Conservation (phyloP, 2,797 vertebrate species). For the Champsocephalus esox region DNA sequence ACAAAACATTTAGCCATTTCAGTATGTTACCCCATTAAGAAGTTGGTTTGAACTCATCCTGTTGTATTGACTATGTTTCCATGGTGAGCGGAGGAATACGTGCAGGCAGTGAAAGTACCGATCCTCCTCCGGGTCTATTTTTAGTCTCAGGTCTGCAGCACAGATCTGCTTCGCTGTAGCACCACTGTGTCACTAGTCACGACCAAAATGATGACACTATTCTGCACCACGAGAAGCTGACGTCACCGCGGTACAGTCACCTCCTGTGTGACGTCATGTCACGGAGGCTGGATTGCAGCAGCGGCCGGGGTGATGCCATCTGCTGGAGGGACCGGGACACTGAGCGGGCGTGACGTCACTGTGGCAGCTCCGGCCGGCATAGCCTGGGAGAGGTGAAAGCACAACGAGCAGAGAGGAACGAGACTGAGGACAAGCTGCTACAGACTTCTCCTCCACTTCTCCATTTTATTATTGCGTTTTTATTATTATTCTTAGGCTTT, state of each 20-base stretch:
- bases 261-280: slow-evolving; percentile 71
- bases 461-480: no score
- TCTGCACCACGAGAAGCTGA: slow-evolving; percentile 78
- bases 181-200: slow-evolving; percentile 71
- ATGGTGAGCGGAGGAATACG: background rate
- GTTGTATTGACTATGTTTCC: no score
- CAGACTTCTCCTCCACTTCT: no score
- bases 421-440: background rate
- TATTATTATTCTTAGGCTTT: no score
- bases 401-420: slow-evolving; percentile 13
- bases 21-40: no score
- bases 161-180: slow-evolving; percentile 23
- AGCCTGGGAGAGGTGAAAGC: slow-evolving; percentile 55
- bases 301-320: slow-evolving; percentile 66
- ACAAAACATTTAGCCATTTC: no score
- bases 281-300: slow-evolving; percentile 39
- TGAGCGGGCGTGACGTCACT: slow-evolving; percentile 69
- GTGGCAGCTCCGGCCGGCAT: slow-evolving; percentile 45
- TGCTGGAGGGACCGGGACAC: slow-evolving; percentile 65
- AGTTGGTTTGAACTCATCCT: no score
- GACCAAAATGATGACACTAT: slow-evolving; percentile 79
- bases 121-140: slow-evolving; percentile 36
- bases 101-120: background rate
- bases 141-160: slow-evolving; percentile 35
- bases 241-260: slow-evolving; percentile 73